Evolutionary conservation across 2,888 invertebrate species (phyloP).

Genomic region (Eupithecia centaureata): DNA sequence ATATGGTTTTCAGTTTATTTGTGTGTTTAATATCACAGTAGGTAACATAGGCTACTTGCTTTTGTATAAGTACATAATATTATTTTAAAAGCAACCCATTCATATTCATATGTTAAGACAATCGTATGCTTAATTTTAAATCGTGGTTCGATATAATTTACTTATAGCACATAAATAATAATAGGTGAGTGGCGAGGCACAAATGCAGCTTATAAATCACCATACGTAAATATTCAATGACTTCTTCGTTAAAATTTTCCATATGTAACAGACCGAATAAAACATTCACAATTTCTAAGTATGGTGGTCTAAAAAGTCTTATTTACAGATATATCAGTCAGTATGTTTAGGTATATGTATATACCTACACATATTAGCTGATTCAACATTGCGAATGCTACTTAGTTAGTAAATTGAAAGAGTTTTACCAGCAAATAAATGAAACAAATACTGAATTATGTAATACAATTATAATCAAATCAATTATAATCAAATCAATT

Average conservation of each 20-base stretch:
- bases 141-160: neutral
- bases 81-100: neutral
- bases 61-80: no score
- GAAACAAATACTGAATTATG: neutral
- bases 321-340: neutral
- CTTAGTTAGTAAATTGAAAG: neutral
- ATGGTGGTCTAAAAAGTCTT: neutral
- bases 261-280: constrained; percentile 13
- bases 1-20: no score
- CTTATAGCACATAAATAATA: neutral
- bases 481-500: no score
- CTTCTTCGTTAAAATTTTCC: constrained; percentile 18
- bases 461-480: no score
- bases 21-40: no score
- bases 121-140: neutral
- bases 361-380: no score
- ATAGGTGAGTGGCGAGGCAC: neutral
- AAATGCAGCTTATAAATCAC: constrained; percentile 9
- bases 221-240: constrained; percentile 18
- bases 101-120: neutral
- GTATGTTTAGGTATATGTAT: neutral
- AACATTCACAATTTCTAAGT: neutral
- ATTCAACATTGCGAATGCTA: neutral
- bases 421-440: neutral
- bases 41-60: no score